phyloP scores from a whole-genome alignment of 2,888 invertebrate species.

The Acronicta leporina region DNA sequence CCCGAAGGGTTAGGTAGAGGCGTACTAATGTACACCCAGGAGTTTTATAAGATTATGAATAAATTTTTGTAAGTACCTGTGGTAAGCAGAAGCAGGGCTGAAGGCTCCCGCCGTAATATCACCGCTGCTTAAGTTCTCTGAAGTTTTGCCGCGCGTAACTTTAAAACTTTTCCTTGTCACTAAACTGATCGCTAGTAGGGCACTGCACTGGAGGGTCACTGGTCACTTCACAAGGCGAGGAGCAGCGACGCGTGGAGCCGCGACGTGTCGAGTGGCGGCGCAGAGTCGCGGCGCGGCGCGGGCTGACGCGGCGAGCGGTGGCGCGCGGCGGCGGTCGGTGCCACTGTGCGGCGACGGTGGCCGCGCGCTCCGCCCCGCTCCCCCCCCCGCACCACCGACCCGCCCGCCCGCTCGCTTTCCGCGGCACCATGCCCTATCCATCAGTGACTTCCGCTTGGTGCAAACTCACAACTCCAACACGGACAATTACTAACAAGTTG shows the following conservation, averaged over 20 bases:
- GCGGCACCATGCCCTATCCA: not conserved
- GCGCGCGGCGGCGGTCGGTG: conserved; percentile 36
- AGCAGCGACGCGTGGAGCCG: not conserved
- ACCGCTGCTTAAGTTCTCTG: conserved; percentile 24
- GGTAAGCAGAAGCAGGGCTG: not conserved
- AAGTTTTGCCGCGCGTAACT: conserved; percentile 51
- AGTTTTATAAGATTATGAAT: no score
- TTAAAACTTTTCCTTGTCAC: conserved; percentile 31
- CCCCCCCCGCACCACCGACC: not conserved
- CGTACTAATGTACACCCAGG: no score
- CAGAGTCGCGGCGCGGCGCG: conserved; percentile 2
- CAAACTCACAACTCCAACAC: no score
- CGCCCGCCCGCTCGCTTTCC: not conserved
- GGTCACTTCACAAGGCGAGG: conserved; percentile 41
- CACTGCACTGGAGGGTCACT: conserved; percentile 28
- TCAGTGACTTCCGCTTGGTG: no score
- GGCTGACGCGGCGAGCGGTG: conserved; percentile 16
- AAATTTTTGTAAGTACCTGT: not conserved
- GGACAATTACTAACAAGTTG: no score
- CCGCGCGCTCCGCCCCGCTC: conserved; percentile 17
- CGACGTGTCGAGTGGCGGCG: not conserved
- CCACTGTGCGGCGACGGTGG: conserved; percentile 20
- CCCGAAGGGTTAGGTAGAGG: no score
- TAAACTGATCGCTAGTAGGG: conserved; percentile 20
- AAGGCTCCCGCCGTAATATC: not conserved